Base-by-base conservation (phyloP, 2,113 vertebrate species). In the Campylomormyrus numenius region DNA sequence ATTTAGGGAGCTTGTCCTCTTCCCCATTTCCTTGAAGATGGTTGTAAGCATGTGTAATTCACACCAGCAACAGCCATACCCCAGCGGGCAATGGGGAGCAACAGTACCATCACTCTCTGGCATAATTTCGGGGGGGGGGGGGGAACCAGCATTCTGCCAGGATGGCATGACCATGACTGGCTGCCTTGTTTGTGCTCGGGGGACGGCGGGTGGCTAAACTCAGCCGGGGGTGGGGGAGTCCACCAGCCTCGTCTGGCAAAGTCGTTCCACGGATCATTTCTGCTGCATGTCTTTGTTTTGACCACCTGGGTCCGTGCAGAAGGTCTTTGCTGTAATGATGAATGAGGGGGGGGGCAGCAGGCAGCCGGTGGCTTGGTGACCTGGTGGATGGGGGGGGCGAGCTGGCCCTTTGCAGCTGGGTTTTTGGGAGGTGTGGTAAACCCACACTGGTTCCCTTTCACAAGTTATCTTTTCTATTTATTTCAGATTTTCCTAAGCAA, bases 301-400 rank as follows among this genome's bases (percentile, higher is more conserved):
- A 35, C 70, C 88, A 89, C 88, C 88, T 89, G 88, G 39, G 74
- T 56, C 88, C 35, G 3, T 19, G 11, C 58, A 70, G 45, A 77
- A 77, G n/a, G 62, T 8, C 7, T 24, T 31, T 77, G 48, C 62
- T 9, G 7, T 49, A 50, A 21, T 77, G 88, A 49, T 11, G 39
- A 66, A 45, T 35, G 49, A n/a, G 19, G 24, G 45, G 46, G 84
- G 24, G 17, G 48, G 5, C 13, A 35, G 86, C 50, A 42, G 52
- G 35, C 27, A 42, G 31, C 56, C 17, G 1, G 50, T 8, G 15
- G 24, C 49, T 35, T 6, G 21, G 8, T 3, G 6, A 42, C 17
- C 52, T 42, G 35, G 31, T 45, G 39, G 35, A n/a, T 24, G 19
- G 19, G 17, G 21, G 35, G 56, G 27, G 9, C 56, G 3, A 19